Conservation (phyloP, 2,113 vertebrate genomes). For the Sclerurus mexicanus region DNA sequence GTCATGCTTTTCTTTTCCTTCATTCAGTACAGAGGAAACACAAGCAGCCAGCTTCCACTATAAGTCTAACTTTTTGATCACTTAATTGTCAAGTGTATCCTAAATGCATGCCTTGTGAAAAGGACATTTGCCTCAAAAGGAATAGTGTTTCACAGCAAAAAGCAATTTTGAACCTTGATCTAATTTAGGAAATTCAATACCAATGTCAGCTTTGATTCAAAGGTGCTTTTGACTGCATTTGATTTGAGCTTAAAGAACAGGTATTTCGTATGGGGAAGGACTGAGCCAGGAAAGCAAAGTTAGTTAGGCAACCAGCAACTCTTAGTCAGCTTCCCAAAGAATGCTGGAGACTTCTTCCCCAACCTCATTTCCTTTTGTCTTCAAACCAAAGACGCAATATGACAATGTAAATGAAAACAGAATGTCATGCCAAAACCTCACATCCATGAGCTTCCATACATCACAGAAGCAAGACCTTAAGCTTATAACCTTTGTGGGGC, state of each 20-base stretch:
- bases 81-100: neutral
- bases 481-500: neutral
- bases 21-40: neutral
- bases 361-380: neutral
- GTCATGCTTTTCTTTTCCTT: rapidly evolving
- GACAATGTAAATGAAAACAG: neutral
- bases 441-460: neutral
- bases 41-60: rapidly evolving
- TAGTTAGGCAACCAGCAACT: neutral
- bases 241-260: neutral
- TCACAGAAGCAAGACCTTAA: neutral
- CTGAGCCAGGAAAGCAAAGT: neutral
- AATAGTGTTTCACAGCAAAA: neutral
- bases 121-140: neutral
- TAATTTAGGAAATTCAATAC: neutral
- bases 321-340: neutral
- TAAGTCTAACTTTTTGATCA: neutral
- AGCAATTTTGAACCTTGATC: neutral
- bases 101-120: neutral
- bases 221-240: neutral
- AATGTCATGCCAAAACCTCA: neutral
- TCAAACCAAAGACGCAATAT: neutral
- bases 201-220: neutral
- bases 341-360: neutral
- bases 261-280: neutral